These are phyloP conservation scores for Drosophila mojavensis DNA, from an alignment of 1,140 invertebrate species.

Conservation along the genomic window DNA sequence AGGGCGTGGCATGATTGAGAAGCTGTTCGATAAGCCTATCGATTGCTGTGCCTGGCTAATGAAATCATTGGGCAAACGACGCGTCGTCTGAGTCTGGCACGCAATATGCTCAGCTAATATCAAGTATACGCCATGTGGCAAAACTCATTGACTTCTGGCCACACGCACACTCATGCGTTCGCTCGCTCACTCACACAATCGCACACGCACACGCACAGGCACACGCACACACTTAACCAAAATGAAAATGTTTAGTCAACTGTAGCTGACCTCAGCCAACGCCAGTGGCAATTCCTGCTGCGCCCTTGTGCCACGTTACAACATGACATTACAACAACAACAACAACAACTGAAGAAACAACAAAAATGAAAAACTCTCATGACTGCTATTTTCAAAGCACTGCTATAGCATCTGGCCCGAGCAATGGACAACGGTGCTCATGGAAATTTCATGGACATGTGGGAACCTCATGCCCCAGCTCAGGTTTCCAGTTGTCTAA, in stretches of 20 bases:
- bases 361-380: slow-evolving; percentile 31
- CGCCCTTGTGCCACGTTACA: slow-evolving; percentile 6
- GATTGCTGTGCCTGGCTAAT: slow-evolving; percentile 62
- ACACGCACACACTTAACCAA: slow-evolving; percentile 34
- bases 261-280: slow-evolving; percentile 64
- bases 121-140: slow-evolving; percentile 73
- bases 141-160: slow-evolving; percentile 74
- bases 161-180: slow-evolving; percentile 6
- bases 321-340: neutral
- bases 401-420: slow-evolving; percentile 22
- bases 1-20: slow-evolving; percentile 28
- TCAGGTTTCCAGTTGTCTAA: slow-evolving; percentile 59
- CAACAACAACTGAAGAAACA: slow-evolving; percentile 39
- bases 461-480: neutral
- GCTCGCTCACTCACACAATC: slow-evolving; percentile 6
- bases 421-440: slow-evolving; percentile 14
- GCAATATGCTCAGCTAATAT: slow-evolving; percentile 58
- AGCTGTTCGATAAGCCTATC: slow-evolving; percentile 38
- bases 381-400: slow-evolving; percentile 66
- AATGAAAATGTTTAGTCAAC: slow-evolving; percentile 82
- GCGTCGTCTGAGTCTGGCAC: slow-evolving; percentile 29
- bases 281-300: slow-evolving; percentile 14
- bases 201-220: too few species aligned
- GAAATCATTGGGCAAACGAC: slow-evolving; percentile 65
- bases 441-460: slow-evolving; percentile 43